These are phyloP conservation scores for Pseudachorutes palmiensis DNA, from an alignment of 1,140 invertebrate genomes.

Conservation along the genomic window DNA sequence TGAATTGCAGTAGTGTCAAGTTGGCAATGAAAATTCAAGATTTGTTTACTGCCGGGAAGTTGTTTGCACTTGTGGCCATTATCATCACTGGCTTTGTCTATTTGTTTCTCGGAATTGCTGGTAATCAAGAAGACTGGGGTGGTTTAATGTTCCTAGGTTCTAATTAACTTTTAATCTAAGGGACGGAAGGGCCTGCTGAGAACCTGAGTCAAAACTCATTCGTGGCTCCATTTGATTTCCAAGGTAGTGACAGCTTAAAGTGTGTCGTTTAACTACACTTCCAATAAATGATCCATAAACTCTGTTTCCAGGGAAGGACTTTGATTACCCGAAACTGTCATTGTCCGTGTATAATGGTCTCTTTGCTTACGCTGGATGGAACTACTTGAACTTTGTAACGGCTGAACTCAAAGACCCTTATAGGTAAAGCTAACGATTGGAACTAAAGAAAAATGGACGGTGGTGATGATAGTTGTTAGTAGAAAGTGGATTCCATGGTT, in stretches of 20 bases:
- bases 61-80: slow-evolving; percentile 71
- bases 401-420: slow-evolving; percentile 89
- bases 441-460: too few species aligned
- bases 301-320: slow-evolving; percentile 10
- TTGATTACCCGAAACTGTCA: slow-evolving; percentile 48
- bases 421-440: slow-evolving; percentile 66
- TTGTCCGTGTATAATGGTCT: slow-evolving; percentile 87
- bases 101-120: slow-evolving; percentile 51
- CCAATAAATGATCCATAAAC: neutral
- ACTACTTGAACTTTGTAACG: slow-evolving; percentile 75
- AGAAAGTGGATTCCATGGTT: too few species aligned
- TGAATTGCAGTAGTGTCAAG: slow-evolving; percentile 80
- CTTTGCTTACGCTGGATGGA: slow-evolving; percentile 90
- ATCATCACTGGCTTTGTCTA: slow-evolving; percentile 70
- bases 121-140: too few species aligned
- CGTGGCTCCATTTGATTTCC: slow-evolving; percentile 17
- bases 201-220: slow-evolving; percentile 21
- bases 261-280: neutral
- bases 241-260: too few species aligned
- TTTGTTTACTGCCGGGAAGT: slow-evolving; percentile 79
- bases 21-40: slow-evolving; percentile 84
- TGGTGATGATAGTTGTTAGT: too few species aligned
- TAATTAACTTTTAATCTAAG: too few species aligned
- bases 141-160: too few species aligned
- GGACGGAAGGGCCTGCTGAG: neutral